Evolutionary conservation across 2,888 invertebrate genomes (phyloP), one percentile per base, ranked within the genome.

Genomic region (Thymelicus lineola): DNA sequence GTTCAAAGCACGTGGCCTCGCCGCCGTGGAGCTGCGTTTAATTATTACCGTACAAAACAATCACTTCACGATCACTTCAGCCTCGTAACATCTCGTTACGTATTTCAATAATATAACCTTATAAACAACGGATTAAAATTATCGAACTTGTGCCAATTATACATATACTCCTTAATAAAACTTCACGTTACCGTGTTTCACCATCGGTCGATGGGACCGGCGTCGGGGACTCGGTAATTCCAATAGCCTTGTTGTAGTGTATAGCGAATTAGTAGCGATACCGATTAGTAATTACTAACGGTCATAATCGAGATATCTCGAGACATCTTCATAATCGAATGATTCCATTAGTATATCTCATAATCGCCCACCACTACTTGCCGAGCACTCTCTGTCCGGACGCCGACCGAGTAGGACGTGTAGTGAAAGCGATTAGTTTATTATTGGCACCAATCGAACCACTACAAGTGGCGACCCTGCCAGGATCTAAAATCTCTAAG

Each of bases 181-280:
- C 0, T 55, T 17, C 12, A 28, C 55, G n/a, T 20, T 36, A 35
- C 36, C 10, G 57, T 57, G 14, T 36, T 57, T 14, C 28, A n/a
- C 57, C 36, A 36, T 50, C 35, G 17, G 66, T 14, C 7, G 15
- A 3, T n/a, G 50, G 46, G 60, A 50, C 48, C 57, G 45, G 28
- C 20, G 55, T 36, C 57, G 35, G 65, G 50, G 65, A 42, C 65
- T 57, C 65, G 55, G 57, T 42, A 38, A 53, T 55, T 20, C 35
- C 57, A 53, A 57, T 42, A 57, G 65, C 57, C 57, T 57, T 36
- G n/a, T n/a, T n/a, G n/a, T n/a, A n/a, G n/a, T n/a, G n/a, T n/a
- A n/a, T n/a, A n/a, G n/a, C n/a, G n/a, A n/a, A n/a, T n/a, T n/a
- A n/a, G n/a, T n/a, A n/a, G n/a, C n/a, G n/a, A n/a, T n/a, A n/a